phyloP scores from a whole-genome alignment of 2,113 vertebrate genomes.

The Orthonyx spaldingii region DNA sequence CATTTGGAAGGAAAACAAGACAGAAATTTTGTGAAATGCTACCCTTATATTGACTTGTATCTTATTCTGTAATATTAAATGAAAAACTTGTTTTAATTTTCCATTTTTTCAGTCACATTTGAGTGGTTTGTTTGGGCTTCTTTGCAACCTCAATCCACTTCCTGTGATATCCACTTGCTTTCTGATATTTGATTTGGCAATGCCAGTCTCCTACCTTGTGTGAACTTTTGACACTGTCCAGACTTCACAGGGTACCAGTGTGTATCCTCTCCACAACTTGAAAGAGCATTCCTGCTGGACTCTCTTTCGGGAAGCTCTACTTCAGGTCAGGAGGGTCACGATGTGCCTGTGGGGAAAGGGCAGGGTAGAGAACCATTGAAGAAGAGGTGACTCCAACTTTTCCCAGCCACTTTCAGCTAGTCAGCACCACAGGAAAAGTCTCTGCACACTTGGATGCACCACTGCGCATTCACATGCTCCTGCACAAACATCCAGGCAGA shows the following conservation, averaged over 20 bases:
- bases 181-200: not conserved
- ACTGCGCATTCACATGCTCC: not conserved
- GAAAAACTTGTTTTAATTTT: not conserved
- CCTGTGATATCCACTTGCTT: not conserved
- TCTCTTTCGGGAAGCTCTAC: not conserved
- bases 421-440: not conserved
- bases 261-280: not conserved
- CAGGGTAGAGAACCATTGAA: not conserved
- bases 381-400: not conserved
- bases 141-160: not conserved
- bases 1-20: not conserved
- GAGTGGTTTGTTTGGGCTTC: not conserved
- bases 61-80: not conserved
- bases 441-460: not conserved
- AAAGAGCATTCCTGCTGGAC: not conserved
- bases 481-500: not conserved
- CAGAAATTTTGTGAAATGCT: not conserved
- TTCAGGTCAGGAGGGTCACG: not conserved
- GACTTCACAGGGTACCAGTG: not conserved
- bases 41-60: not conserved
- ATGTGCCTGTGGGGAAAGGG: not conserved
- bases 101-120: not conserved
- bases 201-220: fast-evolving
- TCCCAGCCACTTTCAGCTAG: not conserved
- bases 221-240: not conserved